Percentiles rank a stretch among this genome's conserved stretches.
phyloP scores from a whole-genome alignment of 2,113 vertebrate species.

The Geococcyx californianus region DNA sequence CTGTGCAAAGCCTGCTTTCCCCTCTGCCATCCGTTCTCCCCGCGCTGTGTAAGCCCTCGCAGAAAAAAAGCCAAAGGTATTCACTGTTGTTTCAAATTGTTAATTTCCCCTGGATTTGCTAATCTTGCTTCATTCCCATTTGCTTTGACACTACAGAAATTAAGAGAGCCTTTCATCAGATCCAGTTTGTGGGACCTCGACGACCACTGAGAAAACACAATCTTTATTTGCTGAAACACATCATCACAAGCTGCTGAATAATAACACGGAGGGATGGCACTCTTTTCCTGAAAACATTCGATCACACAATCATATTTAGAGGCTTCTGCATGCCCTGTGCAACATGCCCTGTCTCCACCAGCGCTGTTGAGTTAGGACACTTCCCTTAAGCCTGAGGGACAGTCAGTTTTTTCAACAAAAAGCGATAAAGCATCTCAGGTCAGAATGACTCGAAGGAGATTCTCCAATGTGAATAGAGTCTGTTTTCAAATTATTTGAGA shows the following conservation, averaged over 20 bases:
- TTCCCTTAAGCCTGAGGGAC: background rate
- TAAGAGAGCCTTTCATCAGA: background rate
- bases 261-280: background rate
- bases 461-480: background rate
- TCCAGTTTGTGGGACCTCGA: background rate
- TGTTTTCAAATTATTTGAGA: background rate
- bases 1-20: background rate
- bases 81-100: background rate
- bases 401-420: background rate
- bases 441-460: background rate
- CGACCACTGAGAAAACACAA: background rate
- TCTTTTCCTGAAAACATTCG: background rate
- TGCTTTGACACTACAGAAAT: background rate
- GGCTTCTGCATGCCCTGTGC: background rate
- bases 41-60: background rate
- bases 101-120: background rate
- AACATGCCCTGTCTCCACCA: background rate
- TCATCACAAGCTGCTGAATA: background rate
- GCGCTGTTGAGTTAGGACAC: background rate
- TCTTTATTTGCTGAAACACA: background rate
- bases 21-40: background rate
- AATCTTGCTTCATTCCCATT: background rate
- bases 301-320: background rate
- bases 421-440: background rate
- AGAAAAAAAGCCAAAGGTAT: background rate